Conservation (phyloP, 1,140 invertebrate genomes). For the Formica selysi region DNA sequence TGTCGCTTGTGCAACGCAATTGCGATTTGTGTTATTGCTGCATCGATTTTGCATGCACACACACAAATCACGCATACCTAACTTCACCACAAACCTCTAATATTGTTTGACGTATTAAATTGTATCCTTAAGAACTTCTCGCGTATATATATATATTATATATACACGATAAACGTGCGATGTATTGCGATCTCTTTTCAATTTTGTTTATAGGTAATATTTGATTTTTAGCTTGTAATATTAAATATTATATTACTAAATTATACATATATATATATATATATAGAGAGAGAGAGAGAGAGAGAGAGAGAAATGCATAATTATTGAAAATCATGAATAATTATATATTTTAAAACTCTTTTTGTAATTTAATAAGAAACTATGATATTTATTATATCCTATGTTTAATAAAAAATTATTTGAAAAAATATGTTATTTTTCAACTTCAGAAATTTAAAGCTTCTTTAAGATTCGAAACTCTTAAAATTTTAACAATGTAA, state of each 20-base stretch:
- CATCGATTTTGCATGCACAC: conserved; percentile 51
- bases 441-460: neutral
- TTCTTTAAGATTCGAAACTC: neutral
- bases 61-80: neutral
- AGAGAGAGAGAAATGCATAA: too few species aligned
- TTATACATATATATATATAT: too few species aligned
- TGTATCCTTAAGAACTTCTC: neutral
- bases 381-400: too few species aligned
- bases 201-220: neutral
- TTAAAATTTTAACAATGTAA: neutral
- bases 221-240: too few species aligned
- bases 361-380: too few species aligned
- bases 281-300: too few species aligned
- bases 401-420: too few species aligned
- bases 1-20: conserved; percentile 34
- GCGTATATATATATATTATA: neutral
- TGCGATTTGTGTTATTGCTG: conserved; percentile 28
- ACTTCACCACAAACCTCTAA: neutral
- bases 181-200: neutral
- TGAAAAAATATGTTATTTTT: neutral
- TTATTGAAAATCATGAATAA: too few species aligned
- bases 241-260: too few species aligned
- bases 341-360: too few species aligned
- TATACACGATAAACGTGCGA: neutral
- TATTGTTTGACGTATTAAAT: conserved; percentile 24